These are phyloP conservation scores for Allophyes oxyacanthae DNA, from an alignment of 2,888 invertebrate genomes.

Conservation along the genomic window DNA sequence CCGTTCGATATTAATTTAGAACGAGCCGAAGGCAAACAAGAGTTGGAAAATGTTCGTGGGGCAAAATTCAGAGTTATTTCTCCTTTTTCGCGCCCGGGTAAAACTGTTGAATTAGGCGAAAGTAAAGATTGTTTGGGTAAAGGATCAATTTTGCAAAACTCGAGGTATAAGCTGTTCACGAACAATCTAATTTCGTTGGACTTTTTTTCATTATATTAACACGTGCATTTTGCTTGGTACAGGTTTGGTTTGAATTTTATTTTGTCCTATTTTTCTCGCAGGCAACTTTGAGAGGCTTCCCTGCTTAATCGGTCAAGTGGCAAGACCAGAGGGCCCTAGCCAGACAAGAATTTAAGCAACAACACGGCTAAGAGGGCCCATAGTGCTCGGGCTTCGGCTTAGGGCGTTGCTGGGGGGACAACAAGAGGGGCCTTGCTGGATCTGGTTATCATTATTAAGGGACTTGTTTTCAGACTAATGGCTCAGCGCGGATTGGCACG, in stretches of 20 bases:
- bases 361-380: too few relatives aligned
- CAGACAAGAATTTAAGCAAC: too few relatives aligned
- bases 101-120: conserved; percentile 73
- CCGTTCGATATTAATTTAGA: conserved; percentile 73
- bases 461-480: too few relatives aligned
- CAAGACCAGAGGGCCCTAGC: too few relatives aligned
- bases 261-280: not conserved
- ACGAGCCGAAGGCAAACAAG: conserved; percentile 67
- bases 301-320: too few relatives aligned
- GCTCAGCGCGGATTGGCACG: too few relatives aligned
- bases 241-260: conserved; percentile 5
- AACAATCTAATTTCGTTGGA: conserved; percentile 60
- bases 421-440: too few relatives aligned
- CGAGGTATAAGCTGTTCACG: conserved; percentile 60
- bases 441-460: too few relatives aligned
- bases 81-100: conserved; percentile 61
- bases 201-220: conserved; percentile 46
- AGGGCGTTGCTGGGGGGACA: too few relatives aligned
- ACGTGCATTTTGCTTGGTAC: conserved; percentile 34
- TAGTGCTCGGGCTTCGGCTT: too few relatives aligned
- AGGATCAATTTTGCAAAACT: conserved; percentile 68
- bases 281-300: not conserved
- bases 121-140: conserved; percentile 72
- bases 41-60: conserved; percentile 61
- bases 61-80: conserved; percentile 65